phyloP scores from a whole-genome alignment of 2,888 invertebrate genomes.

The Caenorhabditis japonica region DNA sequence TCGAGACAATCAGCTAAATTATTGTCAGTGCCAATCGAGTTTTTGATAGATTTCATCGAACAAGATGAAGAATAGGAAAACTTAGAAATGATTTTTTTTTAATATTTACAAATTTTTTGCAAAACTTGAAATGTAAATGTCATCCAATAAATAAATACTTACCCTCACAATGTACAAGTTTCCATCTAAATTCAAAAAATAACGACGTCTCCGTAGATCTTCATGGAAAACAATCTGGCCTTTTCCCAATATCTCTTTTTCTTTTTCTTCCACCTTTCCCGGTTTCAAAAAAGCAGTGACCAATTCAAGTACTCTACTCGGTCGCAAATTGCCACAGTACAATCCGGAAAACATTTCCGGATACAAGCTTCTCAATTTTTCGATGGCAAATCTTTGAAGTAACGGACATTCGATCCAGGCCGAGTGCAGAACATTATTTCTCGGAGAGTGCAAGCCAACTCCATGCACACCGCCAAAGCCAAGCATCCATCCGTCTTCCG shows the following conservation, averaged over 20 bases:
- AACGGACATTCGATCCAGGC: slow-evolving; percentile 61
- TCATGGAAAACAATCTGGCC: slow-evolving; percentile 16
- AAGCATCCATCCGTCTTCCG: slow-evolving; percentile 61
- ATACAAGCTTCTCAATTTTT: neutral
- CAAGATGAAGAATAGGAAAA: too few species aligned
- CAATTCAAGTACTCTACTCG: slow-evolving; percentile 4
- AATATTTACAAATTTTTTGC: too few species aligned
- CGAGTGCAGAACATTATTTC: slow-evolving; percentile 50
- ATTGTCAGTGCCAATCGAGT: neutral
- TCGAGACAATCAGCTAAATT: neutral
- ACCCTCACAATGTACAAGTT: neutral
- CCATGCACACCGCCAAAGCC: slow-evolving; percentile 60
- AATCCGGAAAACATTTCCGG: slow-evolving; percentile 35
- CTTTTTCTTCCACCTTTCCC: slow-evolving; percentile 10
- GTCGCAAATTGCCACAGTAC: slow-evolving; percentile 25
- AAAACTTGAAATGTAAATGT: too few species aligned
- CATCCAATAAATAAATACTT: neutral
- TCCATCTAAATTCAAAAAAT: slow-evolving; percentile 9
- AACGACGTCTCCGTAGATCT: neutral
- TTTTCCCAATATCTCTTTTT: slow-evolving; percentile 13
- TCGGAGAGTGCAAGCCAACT: neutral
- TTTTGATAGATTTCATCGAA: neutral
- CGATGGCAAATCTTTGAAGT: slow-evolving; percentile 40
- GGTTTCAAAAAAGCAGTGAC: slow-evolving; percentile 7
- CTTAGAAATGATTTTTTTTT: neutral